Evolutionary conservation across 2,113 vertebrate species (phyloP), one percentile per base, ranked within the genome.

Genomic region (Athene cunicularia): DNA sequence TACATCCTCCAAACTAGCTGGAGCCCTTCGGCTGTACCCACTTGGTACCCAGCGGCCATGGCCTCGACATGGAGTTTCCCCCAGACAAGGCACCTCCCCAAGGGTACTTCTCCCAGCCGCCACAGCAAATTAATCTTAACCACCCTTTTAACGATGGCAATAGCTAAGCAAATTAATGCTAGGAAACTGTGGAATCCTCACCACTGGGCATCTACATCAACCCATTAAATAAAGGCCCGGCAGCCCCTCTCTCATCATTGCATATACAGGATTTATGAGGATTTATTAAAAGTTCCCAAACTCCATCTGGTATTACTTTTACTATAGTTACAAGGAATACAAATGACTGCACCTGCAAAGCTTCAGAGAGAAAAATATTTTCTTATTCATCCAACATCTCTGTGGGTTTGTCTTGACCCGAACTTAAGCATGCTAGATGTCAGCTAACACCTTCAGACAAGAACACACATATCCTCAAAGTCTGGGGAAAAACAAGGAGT

Each of bases 41-140:
- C 3, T 9, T 11, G 45, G 66, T 18, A n/a, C 66, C 19, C 1
- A 14, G 13, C 7, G 5, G 80, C n/a, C 45, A 8, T 0, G 21
- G 58, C 45, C 58, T 23, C 11, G 56, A 49, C 74, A 26, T 8
- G 2, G 75, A 19, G n/a, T 14, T 14, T 49, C 58, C 58, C n/a
- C 5, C 58, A 11, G 6, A 9, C 15, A 5, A 8, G 45, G 14
- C 8, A 18, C 7, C n/a, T 14, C 21, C 21, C 75, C 43, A 45
- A 16, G 43, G 17, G 43, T 45, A 45, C 43, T 45, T 16, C 16
- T 45, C 43, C 43, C 43, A 45, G 17, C 43, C 8, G 16, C 43
- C 43, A 45, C 43, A 45, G 43, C 17, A 45, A 45, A 45, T 45
- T 45, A 18, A 45, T 45, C 43, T 45, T 45, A 45, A 52, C 15